phyloP scores from a whole-genome alignment of 2,797 vertebrate species.

The Ctenopoma kingsleyae region DNA sequence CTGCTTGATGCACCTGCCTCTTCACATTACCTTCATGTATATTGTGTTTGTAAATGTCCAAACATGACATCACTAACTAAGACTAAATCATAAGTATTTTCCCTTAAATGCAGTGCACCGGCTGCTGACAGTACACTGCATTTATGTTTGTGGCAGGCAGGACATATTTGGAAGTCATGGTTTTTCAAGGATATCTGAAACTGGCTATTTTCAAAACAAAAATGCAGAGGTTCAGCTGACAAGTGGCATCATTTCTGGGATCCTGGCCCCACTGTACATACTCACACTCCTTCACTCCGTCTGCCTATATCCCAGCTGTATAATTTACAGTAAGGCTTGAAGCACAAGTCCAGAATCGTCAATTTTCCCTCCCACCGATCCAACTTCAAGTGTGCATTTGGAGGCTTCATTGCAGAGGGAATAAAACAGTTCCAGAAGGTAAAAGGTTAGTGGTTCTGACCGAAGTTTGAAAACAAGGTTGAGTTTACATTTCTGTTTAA shows the following conservation, averaged over 20 bases:
- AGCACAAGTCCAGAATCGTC: conserved; percentile 45
- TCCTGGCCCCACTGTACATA: conserved; percentile 44
- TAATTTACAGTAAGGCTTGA: conserved; percentile 57
- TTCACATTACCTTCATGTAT: conserved; percentile 23
- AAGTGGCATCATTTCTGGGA: conserved; percentile 57
- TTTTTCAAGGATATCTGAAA: conserved; percentile 67
- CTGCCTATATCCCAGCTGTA: conserved; percentile 47
- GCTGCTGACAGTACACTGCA: conserved; percentile 30
- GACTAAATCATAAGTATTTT: conserved; percentile 32
- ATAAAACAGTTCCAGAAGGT: conserved; percentile 25
- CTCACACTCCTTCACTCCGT: conserved; percentile 60
- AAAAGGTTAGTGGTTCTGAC: conserved; percentile 13
- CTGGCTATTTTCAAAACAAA: conserved; percentile 65
- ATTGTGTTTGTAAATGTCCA: conserved; percentile 11
- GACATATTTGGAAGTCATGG: conserved; percentile 61
- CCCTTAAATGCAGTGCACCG: background rate
- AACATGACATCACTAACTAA: conserved; percentile 33
- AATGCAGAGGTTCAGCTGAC: conserved; percentile 53
- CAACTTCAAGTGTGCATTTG: conserved; percentile 33
- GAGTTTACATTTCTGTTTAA: background rate
- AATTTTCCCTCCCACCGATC: conserved; percentile 46
- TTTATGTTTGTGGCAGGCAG: conserved; percentile 38
- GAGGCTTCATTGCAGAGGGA: conserved; percentile 34
- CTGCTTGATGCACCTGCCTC: conserved; percentile 9
- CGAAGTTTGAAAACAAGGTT: conserved; percentile 6